Conservation (phyloP, 2,888 invertebrate genomes). For the Pheosia tremula region DNA sequence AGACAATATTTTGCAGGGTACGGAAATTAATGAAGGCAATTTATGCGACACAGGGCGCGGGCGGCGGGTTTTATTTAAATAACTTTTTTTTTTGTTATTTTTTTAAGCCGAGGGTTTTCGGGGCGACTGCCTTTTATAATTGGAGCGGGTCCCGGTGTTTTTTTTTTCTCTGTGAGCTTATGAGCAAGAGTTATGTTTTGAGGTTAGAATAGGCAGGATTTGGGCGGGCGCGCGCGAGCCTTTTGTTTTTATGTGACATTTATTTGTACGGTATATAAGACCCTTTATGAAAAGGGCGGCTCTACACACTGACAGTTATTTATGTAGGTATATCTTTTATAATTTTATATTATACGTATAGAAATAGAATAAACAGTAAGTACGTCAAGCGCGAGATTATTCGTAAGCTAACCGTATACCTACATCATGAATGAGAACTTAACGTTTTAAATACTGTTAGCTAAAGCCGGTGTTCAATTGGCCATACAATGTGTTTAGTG, state of each 20-base stretch:
- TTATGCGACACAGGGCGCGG: constrained; percentile 80
- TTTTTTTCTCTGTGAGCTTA: constrained; percentile 62
- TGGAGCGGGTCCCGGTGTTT: constrained; percentile 63
- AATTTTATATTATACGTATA: too few relatives aligned
- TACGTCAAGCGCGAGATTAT: too few relatives aligned
- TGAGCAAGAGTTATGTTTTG: constrained; percentile 72
- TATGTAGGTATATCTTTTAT: too few relatives aligned
- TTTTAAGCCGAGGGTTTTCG: constrained; percentile 67
- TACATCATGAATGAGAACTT: too few relatives aligned
- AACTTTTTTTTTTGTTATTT: constrained; percentile 66
- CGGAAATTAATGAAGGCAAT: constrained; percentile 84
- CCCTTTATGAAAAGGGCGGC: not conserved
- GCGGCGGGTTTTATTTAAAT: constrained; percentile 80
- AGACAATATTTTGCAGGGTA: constrained; percentile 83
- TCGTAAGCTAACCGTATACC: too few relatives aligned
- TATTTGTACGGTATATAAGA: constrained; percentile 30
- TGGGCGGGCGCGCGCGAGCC: constrained; percentile 9
- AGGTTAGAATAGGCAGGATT: constrained; percentile 60
- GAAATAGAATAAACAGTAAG: too few relatives aligned
- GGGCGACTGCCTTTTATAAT: constrained; percentile 77
- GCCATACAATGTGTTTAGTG: too few relatives aligned
- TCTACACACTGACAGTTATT: too few relatives aligned
- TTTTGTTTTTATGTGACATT: constrained; percentile 37
- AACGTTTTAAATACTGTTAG: too few relatives aligned
- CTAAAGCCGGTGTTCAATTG: too few relatives aligned